phyloP scores from a whole-genome alignment of 2,888 invertebrate species.

The Periphyllus acericola region DNA sequence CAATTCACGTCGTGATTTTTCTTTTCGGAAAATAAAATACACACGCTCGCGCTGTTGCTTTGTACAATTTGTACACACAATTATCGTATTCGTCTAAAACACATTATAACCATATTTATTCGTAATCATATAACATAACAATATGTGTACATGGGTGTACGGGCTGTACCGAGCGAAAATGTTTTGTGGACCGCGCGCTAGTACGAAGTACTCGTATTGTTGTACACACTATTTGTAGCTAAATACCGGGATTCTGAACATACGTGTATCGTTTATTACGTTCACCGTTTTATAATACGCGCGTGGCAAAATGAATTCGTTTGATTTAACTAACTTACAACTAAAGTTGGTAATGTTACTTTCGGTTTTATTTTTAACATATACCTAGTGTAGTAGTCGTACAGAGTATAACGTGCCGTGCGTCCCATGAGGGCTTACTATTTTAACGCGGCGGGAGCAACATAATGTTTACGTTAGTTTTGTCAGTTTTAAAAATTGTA shows the following conservation, averaged over 20 bases:
- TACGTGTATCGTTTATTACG: background rate
- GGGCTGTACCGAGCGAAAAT: background rate
- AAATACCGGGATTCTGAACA: background rate
- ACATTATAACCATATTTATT: background rate
- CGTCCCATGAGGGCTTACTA: background rate
- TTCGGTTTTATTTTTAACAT: background rate
- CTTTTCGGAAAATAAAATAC: background rate
- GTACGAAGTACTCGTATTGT: too few relatives aligned
- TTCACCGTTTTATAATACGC: background rate
- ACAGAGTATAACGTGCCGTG: background rate
- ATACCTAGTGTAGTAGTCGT: background rate
- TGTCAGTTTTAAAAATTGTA: background rate
- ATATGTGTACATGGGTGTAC: too few relatives aligned
- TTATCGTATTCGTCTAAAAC: background rate
- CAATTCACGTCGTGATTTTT: background rate
- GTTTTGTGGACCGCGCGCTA: background rate
- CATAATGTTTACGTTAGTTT: background rate
- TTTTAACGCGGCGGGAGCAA: background rate
- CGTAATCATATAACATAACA: background rate
- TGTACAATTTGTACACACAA: background rate
- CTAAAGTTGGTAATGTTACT: background rate
- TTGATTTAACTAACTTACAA: background rate
- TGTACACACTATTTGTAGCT: too few relatives aligned
- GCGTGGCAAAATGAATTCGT: background rate
- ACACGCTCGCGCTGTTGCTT: background rate